Evolutionary conservation across 2,888 invertebrate genomes (phyloP), one percentile per base, ranked within the genome.

Genomic region (Caradrina kadenii): DNA sequence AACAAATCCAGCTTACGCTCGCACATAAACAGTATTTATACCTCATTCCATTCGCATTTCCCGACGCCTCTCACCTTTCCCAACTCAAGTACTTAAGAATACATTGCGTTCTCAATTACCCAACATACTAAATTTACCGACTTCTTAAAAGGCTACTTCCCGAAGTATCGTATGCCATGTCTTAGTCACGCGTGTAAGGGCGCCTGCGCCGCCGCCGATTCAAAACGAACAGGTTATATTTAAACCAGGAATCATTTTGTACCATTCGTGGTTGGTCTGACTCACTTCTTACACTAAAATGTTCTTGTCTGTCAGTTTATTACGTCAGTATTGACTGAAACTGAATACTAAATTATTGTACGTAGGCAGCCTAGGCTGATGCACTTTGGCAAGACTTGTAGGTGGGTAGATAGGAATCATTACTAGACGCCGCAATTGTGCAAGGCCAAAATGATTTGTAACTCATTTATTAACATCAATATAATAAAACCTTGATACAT

Each of bases 111-210:
- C 65, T 84, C 70, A 84, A 84, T 81, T 84, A 81, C 82, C 65
- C 67, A 76, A 71, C 68, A 48, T 11, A 72, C 84, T 82, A 81
- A 81, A 76, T 83, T 81, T 81, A 83, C 62, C 71, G 48, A 60
- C 69, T 69, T 73, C 76, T 64, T 76, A 66, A 68, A 76, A 76
- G 52, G 61, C 65, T 83, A 75, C 73, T 81, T 72, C 63, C 60
- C 58, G 48, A 70, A 70, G 61, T 67, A 75, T 74, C 69, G 73
- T 62, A 69, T 68, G 60, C 61, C 61, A 54, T 58, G 69, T 63
- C 69, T 84, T 84, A 86, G 87, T 86, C 86, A 86, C 70, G 65
- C 49, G 53, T 61, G 67, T 75, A 74, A 83, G 82, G 80, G 79
- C 80, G 77, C 65, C 66, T 69, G 72, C 61, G 80, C 77, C 80